Base-by-base conservation (phyloP, 2,797 vertebrate species). In the Galaxias olidus region DNA sequence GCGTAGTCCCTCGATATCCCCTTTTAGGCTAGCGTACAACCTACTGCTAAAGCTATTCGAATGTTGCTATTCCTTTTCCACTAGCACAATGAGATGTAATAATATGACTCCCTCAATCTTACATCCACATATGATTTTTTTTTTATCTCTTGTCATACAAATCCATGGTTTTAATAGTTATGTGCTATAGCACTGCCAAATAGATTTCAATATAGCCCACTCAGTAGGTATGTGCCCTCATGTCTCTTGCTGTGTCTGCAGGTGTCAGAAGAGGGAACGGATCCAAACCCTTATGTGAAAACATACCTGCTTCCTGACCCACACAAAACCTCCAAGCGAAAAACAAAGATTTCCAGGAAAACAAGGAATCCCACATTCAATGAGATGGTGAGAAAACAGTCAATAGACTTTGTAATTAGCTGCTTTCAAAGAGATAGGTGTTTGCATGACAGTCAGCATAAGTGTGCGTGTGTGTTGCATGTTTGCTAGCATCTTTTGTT, bases 301-400 rank as follows among this genome's bases (percentile, higher is more conserved):
- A 99, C 97, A 0, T 99, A 99, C 73, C 90, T 99, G 66, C 94
- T 99, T 80, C 97, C 98, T 76, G 98, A 99, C 83, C 92, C 85
- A 0, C 93, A 97, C 86, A 98, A 98, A 91, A 95, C 94, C 20
- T 97, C 97, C 81, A 99, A 99, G 87, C 94, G 94, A 74, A 99
- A 99, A 93, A 99, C 98, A 1, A 99, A 97, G 91, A 94, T 94
- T 81, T 94, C 96, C 9, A 91, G 96, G 74, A 99, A 96, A 88
- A 99, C 97, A 47, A 93, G 95, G 82, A 99, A 99, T 74, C 98
- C 98, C 20, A 99, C 97, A 5, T 99, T 98, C 84, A 99, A 99
- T 82, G 98, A 99, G 91, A 98, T 99, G 97, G 98, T 95, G 88
- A 54, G 57, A 51, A 15, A 47, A 10, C 9, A 8, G 17, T 45